phyloP scores from a whole-genome alignment of 2,797 vertebrate genomes.

The Chelidonichthys spinosus region DNA sequence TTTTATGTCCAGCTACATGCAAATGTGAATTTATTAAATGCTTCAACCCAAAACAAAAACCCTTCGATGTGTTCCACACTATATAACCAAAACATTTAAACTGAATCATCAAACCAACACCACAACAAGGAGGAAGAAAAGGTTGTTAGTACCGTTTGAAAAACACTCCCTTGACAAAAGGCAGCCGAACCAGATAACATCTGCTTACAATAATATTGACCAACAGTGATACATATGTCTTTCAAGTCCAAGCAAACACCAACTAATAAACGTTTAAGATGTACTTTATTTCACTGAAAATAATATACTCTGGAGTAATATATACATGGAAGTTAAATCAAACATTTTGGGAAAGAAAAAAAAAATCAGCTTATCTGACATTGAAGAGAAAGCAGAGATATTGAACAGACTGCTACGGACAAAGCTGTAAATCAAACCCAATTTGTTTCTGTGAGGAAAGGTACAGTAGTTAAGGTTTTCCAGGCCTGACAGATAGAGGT shows the following conservation, averaged over 20 bases:
- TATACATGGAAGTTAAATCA: constrained; percentile 56
- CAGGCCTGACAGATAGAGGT: constrained; percentile 80
- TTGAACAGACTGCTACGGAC: constrained; percentile 26
- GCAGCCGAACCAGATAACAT: constrained; percentile 47
- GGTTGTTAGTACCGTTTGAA: constrained; percentile 45
- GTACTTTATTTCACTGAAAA: constrained; percentile 65
- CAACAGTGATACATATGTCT: constrained; percentile 39
- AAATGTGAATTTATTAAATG: constrained; percentile 27
- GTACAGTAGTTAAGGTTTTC: constrained; percentile 75
- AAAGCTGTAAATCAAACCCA: constrained; percentile 59
- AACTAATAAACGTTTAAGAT: constrained; percentile 54
- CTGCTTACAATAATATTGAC: constrained; percentile 49
- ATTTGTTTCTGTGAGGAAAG: constrained; percentile 65
- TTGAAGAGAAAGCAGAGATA: constrained; percentile 50
- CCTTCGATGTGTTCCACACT: constrained; percentile 6
- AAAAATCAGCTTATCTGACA: constrained; percentile 42
- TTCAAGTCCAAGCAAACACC: constrained; percentile 47
- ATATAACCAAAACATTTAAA: constrained; percentile 40
- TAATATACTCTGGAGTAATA: constrained; percentile 58
- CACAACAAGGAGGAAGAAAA: constrained; percentile 38
- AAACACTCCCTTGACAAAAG: constrained; percentile 46
- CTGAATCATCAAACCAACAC: constrained; percentile 42
- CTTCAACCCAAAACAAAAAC: constrained; percentile 20
- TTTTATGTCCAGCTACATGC: constrained; percentile 20
- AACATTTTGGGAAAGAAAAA: constrained; percentile 12